Conservation (phyloP, 2,797 vertebrate genomes). For the Chrosomus eos region DNA sequence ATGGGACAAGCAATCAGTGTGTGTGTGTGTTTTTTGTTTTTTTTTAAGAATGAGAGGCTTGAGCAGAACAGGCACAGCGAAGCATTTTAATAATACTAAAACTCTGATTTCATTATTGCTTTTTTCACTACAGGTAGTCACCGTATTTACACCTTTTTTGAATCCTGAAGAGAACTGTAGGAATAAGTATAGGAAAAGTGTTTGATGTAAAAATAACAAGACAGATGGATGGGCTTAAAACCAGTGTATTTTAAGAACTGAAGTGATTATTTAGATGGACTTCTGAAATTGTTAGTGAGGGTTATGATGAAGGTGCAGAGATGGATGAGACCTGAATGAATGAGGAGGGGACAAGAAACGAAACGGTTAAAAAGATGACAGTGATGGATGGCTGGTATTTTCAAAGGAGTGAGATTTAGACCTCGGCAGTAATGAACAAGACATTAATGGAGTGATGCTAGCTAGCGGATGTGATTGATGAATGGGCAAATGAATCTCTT, state of each 20-base stretch:
- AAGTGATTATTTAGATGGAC: neutral
- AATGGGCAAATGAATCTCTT: conserved; percentile 13
- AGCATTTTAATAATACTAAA: neutral
- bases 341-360: conserved; percentile 6
- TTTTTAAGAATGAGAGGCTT: neutral
- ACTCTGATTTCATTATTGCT: neutral
- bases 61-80: neutral
- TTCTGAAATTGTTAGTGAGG: conserved; percentile 3
- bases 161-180: neutral
- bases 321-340: neutral
- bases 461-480: conserved; percentile 9
- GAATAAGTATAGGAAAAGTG: neutral
- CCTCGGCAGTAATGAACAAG: neutral
- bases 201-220: neutral
- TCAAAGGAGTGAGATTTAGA: neutral
- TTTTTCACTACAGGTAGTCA: neutral
- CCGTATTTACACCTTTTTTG: neutral
- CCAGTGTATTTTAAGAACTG: neutral
- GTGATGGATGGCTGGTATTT: conserved; percentile 33
- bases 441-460: conserved; percentile 45
- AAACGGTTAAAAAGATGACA: conserved; percentile 13
- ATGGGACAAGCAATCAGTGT: neutral
- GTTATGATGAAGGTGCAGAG: neutral
- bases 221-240: neutral
- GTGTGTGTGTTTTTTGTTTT: neutral